phyloP scores from a whole-genome alignment of 2,888 invertebrate species.

The Tipula helvola region DNA sequence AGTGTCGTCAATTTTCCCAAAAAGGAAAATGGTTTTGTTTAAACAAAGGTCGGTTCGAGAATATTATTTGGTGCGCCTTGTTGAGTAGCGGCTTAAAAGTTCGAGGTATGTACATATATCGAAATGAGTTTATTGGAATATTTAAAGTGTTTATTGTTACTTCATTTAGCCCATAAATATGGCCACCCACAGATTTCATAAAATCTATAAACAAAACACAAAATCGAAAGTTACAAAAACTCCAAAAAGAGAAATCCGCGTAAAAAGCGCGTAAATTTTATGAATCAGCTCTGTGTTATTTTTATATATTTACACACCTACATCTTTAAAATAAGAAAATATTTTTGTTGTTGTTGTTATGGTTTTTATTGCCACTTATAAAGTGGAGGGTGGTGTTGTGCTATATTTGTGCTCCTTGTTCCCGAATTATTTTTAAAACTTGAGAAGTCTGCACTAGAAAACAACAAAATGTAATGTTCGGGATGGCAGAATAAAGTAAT shows the following conservation, averaged over 20 bases:
- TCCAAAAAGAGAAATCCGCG: neutral
- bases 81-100: neutral
- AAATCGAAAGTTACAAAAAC: neutral
- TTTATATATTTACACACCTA: neutral
- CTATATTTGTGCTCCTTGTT: neutral
- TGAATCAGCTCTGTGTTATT: neutral
- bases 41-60: no score
- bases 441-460: neutral
- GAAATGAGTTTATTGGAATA: no score
- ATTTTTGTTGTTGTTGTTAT: neutral
- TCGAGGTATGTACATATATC: neutral
- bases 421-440: neutral
- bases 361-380: neutral
- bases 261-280: neutral
- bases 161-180: neutral
- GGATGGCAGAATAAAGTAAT: neutral
- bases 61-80: no score
- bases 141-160: neutral
- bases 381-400: neutral
- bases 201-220: neutral
- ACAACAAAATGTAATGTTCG: neutral
- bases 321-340: neutral
- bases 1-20: neutral
- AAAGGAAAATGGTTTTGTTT: no score
- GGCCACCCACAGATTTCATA: neutral